Evolutionary conservation across 2,888 invertebrate species (phyloP).

Genomic region (Cantharis nigra): DNA sequence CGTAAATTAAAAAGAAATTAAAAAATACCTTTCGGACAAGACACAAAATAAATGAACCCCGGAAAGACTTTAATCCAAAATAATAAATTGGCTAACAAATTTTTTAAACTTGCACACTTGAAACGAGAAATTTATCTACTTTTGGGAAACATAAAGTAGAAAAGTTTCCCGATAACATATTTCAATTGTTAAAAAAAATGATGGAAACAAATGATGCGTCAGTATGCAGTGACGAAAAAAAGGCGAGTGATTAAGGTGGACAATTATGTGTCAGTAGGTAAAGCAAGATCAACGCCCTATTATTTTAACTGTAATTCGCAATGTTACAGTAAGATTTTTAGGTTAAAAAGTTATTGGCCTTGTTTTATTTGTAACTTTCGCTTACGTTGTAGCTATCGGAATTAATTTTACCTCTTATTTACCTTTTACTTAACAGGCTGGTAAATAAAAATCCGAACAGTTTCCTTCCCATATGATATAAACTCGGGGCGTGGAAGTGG

Average conservation of each 20-base stretch:
- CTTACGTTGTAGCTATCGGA: slow-evolving; percentile 23
- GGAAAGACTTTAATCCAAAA: neutral
- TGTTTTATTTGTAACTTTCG: slow-evolving; percentile 38
- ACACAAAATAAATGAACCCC: neutral
- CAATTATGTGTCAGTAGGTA: slow-evolving; percentile 32
- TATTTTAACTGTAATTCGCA: slow-evolving; percentile 15
- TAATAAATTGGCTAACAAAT: neutral
- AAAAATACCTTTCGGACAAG: neutral
- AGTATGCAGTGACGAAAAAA: neutral
- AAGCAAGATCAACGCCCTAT: slow-evolving; percentile 18
- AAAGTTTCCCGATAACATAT: neutral
- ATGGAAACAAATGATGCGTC: neutral
- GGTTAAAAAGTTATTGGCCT: slow-evolving; percentile 39
- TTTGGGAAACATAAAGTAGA: neutral
- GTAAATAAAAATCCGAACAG: neutral
- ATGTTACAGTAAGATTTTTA: slow-evolving; percentile 17
- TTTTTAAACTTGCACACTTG: neutral
- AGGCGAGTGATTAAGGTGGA: neutral
- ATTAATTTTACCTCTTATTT: slow-evolving; percentile 16
- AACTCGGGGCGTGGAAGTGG: neutral
- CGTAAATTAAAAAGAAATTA: neutral
- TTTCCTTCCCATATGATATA: neutral
- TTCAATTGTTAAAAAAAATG: neutral
- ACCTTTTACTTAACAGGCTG: slow-evolving; percentile 10
- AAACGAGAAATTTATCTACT: neutral